phyloP scores from a whole-genome alignment of 2,113 vertebrate genomes.

The Laticauda laticaudata region DNA sequence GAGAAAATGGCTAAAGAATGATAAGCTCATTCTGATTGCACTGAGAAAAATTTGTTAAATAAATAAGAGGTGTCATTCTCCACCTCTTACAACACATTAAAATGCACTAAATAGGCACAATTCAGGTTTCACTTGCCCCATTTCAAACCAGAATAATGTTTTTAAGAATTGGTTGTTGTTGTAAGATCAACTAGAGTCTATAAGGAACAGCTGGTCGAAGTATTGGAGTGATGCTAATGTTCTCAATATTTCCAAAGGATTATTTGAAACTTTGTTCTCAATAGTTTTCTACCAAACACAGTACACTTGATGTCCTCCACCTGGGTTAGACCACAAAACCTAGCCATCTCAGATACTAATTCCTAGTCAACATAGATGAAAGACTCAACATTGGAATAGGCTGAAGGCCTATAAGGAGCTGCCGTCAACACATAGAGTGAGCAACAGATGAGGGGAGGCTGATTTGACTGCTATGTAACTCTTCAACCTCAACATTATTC shows the following conservation, averaged over 20 bases:
- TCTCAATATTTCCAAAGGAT: neutral
- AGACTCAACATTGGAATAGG: neutral
- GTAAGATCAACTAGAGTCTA: neutral
- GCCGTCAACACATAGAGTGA: neutral
- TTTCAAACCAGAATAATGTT: neutral
- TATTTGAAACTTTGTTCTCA: neutral
- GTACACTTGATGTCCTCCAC: neutral
- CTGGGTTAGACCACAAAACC: neutral
- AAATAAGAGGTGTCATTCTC: neutral
- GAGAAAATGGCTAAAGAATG: neutral
- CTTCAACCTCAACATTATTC: neutral
- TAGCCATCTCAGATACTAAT: neutral
- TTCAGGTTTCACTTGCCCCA: neutral
- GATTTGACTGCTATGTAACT: neutral
- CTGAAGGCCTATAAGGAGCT: neutral
- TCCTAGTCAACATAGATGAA: neutral
- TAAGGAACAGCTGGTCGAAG: neutral
- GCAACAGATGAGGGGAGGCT: neutral
- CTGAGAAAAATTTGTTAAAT: neutral
- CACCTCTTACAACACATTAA: neutral
- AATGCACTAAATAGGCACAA: neutral
- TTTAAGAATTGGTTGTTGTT: neutral
- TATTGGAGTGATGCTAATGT: too few relatives aligned
- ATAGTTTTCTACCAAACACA: neutral
- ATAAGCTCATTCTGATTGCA: neutral